phyloP scores from a whole-genome alignment of 1,140 invertebrate species.

The Latrodectus geometricus region DNA sequence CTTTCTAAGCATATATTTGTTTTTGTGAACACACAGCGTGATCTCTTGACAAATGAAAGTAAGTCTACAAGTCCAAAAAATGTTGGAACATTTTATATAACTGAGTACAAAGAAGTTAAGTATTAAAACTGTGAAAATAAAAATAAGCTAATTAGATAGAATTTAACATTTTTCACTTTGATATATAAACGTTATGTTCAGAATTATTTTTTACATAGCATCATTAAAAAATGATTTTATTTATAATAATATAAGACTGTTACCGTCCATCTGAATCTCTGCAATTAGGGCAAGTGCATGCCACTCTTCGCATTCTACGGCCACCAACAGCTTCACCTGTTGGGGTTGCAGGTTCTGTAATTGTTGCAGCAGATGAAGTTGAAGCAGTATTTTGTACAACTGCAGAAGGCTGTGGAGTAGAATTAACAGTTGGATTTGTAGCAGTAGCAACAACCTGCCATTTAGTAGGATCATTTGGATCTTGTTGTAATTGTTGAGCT shows the following conservation, averaged over 20 bases:
- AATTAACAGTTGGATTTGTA: conserved; percentile 50
- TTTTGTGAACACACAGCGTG: no score
- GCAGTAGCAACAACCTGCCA: conserved; percentile 79
- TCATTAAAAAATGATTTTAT: no score
- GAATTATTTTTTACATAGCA: no score
- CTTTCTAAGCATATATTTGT: no score
- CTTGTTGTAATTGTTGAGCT: conserved; percentile 75
- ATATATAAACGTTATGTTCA: no score
- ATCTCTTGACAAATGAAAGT: no score
- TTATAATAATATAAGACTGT: conserved; percentile 66
- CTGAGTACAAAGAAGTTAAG: no score
- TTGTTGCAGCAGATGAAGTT: conserved; percentile 58
- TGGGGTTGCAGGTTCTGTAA: conserved; percentile 54
- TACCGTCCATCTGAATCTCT: conserved; percentile 82
- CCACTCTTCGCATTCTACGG: conserved; percentile 81
- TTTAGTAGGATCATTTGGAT: conserved; percentile 81
- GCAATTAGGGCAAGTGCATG: conserved; percentile 97
- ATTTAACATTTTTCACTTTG: no score
- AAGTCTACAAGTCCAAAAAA: no score
- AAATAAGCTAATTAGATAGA: no score
- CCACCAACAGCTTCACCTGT: conserved; percentile 45
- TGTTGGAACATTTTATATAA: no score
- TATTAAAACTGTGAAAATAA: no score
- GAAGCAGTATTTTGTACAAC: conserved; percentile 25
- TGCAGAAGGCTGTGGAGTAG: conserved; percentile 23